Conservation (phyloP, 2,888 invertebrate genomes). For the Chrysolina americana region DNA sequence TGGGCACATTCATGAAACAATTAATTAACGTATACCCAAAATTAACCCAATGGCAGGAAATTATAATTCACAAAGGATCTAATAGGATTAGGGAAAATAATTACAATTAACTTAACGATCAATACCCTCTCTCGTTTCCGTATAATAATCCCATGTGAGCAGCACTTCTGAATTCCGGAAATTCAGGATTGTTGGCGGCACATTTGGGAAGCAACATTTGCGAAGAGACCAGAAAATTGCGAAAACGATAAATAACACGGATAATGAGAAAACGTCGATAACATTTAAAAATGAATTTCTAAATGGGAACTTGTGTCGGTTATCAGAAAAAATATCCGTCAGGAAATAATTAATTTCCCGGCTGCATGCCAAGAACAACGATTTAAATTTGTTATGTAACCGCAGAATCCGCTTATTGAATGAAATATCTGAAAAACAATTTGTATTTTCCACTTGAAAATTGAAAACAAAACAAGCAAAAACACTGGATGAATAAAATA, state of each 20-base stretch:
- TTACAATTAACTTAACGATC: slow-evolving; percentile 15
- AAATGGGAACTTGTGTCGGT: too few species aligned
- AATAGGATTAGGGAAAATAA: slow-evolving; percentile 16
- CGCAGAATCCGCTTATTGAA: too few species aligned
- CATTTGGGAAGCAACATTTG: neutral
- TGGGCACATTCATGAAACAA: slow-evolving; percentile 1
- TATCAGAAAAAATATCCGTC: too few species aligned
- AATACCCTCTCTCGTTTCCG: slow-evolving; percentile 8
- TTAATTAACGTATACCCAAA: slow-evolving; percentile 8
- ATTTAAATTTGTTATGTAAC: too few species aligned
- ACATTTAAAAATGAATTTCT: neutral
- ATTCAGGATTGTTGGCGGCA: slow-evolving; percentile 5
- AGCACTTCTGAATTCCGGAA: slow-evolving; percentile 9
- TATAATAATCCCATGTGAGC: slow-evolving; percentile 4
- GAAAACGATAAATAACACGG: neutral
- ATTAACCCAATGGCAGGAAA: slow-evolving; percentile 18
- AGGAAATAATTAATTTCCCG: too few species aligned
- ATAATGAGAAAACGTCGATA: neutral
- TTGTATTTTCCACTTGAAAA: too few species aligned
- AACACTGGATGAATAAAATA: too few species aligned
- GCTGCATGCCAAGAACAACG: too few species aligned
- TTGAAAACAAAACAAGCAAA: too few species aligned
- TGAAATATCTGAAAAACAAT: too few species aligned
- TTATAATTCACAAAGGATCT: slow-evolving; percentile 18
- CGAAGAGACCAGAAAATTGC: neutral